phyloP scores from a whole-genome alignment of 2,113 vertebrate species.

The Corythornis madagascariensis region DNA sequence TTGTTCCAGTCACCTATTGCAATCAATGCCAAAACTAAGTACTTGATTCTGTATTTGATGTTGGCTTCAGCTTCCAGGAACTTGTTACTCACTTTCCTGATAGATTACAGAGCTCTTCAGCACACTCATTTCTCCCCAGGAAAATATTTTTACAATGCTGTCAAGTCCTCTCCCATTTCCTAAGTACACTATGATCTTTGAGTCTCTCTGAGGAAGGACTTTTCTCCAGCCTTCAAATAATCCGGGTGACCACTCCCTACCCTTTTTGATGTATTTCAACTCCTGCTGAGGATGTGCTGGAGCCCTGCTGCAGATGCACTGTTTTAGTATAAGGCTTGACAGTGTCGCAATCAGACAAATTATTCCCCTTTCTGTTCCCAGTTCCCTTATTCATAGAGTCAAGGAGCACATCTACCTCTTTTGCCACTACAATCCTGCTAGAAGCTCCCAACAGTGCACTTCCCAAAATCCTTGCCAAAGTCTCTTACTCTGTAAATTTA shows the following conservation, averaged over 20 bases:
- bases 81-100: conserved; percentile 1
- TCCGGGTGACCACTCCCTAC: not conserved
- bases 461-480: not conserved
- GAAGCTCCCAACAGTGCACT: not conserved
- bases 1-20: not conserved
- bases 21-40: not conserved
- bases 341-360: not conserved
- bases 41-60: not conserved
- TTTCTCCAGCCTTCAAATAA: conserved; percentile 1
- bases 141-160: conserved; percentile 2
- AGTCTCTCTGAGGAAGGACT: not conserved
- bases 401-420: not conserved
- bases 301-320: not conserved
- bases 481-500: not conserved
- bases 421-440: not conserved
- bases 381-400: not conserved
- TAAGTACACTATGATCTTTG: not conserved
- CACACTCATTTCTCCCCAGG: not conserved
- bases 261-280: not conserved
- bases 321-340: not conserved
- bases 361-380: not conserved
- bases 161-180: conserved; percentile 7
- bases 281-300: not conserved
- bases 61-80: conserved; percentile 26
- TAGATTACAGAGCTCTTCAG: conserved; percentile 11